phyloP scores from a whole-genome alignment of 2,113 vertebrate genomes.

The Psilopsiagon aurifrons region DNA sequence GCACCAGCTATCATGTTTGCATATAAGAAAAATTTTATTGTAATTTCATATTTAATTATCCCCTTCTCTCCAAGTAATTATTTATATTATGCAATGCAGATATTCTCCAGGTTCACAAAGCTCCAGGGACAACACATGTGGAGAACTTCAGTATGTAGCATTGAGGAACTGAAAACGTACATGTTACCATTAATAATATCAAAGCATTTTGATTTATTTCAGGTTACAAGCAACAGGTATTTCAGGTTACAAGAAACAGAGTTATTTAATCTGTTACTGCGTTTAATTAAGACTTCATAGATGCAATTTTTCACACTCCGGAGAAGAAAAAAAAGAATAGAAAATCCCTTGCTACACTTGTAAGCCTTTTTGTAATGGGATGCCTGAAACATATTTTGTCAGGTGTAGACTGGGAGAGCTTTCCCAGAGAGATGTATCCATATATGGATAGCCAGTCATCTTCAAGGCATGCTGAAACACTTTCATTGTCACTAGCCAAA shows the following conservation, averaged over 20 bases:
- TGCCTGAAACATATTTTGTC: neutral
- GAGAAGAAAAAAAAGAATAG: rapidly evolving
- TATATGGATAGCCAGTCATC: neutral
- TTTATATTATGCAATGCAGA: neutral
- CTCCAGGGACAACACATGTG: neutral
- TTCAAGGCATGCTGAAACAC: neutral
- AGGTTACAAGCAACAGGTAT: neutral
- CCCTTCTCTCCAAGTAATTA: neutral
- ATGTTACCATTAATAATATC: rapidly evolving
- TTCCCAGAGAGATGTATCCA: neutral
- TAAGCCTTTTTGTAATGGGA: neutral
- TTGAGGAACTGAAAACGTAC: neutral
- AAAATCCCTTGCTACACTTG: rapidly evolving
- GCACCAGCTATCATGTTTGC: neutral
- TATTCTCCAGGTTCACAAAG: neutral
- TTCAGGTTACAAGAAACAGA: neutral
- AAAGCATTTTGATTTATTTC: neutral
- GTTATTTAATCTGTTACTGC: neutral
- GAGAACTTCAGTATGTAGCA: neutral
- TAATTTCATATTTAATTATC: neutral
- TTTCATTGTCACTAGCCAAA: neutral
- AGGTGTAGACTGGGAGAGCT: neutral
- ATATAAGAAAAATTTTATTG: neutral
- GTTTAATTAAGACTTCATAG: neutral
- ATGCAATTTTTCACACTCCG: neutral